phyloP scores from a whole-genome alignment of 2,888 invertebrate genomes.

The Zele albiditarsus region DNA sequence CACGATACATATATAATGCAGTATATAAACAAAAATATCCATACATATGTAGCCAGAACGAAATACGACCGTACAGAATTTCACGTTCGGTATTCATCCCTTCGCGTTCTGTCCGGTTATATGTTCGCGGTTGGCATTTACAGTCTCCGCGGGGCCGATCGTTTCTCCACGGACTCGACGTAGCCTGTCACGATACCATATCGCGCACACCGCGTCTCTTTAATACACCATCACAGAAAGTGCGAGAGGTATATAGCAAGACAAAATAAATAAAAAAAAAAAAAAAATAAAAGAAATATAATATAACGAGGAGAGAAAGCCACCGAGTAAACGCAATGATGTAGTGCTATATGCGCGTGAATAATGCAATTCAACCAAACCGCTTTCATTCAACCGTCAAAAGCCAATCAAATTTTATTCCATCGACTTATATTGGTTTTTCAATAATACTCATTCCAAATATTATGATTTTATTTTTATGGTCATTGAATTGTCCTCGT shows the following conservation, averaged over 20 bases:
- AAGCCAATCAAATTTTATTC: not conserved
- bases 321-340: not conserved
- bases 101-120: constrained; percentile 28
- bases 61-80: constrained; percentile 46
- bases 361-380: constrained; percentile 25
- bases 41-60: constrained; percentile 16
- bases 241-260: too few species aligned
- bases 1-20: not conserved
- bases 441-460: not conserved
- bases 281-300: constrained; percentile 9
- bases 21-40: not conserved
- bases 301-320: constrained; percentile 19
- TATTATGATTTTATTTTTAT: not conserved
- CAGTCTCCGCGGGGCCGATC: constrained; percentile 33
- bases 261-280: not conserved
- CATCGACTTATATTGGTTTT: not conserved
- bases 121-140: constrained; percentile 34
- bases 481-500: not conserved
- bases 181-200: constrained; percentile 35
- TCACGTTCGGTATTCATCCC: constrained; percentile 49
- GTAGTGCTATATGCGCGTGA: not conserved
- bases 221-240: not conserved
- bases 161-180: constrained; percentile 19
- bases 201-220: constrained; percentile 11
- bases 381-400: constrained; percentile 8